Percentiles rank a stretch among this genome's conserved stretches.
Conservation (phyloP, 2,888 invertebrate genomes). For the Enchytraeus crypticus region DNA sequence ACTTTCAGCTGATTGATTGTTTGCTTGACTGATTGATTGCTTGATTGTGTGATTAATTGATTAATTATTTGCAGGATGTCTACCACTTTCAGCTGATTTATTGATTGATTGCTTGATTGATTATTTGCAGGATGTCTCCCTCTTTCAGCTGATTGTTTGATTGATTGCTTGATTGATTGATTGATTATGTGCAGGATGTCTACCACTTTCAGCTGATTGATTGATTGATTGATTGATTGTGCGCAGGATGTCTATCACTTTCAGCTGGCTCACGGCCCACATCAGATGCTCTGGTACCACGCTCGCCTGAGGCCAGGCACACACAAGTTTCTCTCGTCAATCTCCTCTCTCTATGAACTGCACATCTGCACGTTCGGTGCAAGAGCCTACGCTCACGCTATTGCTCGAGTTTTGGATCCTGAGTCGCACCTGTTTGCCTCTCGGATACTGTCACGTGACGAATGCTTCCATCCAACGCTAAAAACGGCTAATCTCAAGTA, state of each 20-base stretch:
- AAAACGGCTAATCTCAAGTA: constrained; percentile 96
- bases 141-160: too few species aligned
- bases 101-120: too few species aligned
- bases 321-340: constrained; percentile 68
- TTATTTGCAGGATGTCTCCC: too few species aligned
- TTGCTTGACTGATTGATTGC: too few species aligned
- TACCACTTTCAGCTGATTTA: constrained; percentile 92
- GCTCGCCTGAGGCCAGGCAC: constrained; percentile 83
- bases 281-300: constrained; percentile 93
- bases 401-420: constrained; percentile 77
- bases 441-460: constrained; percentile 89
- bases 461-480: constrained; percentile 87
- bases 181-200: too few species aligned
- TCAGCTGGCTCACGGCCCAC: constrained; percentile 61
- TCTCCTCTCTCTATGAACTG: constrained; percentile 72
- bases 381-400: constrained; percentile 88
- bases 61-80: constrained; percentile 65
- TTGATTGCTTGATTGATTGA: too few species aligned
- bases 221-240: too few species aligned
- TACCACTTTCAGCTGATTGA: not conserved
- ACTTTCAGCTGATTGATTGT: not conserved
- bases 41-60: not conserved
- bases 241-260: constrained; percentile 79
- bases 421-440: constrained; percentile 83
- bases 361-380: constrained; percentile 99